Base-by-base conservation (phyloP, 2,113 vertebrate genomes). In the Opisthocomus hoazin region DNA sequence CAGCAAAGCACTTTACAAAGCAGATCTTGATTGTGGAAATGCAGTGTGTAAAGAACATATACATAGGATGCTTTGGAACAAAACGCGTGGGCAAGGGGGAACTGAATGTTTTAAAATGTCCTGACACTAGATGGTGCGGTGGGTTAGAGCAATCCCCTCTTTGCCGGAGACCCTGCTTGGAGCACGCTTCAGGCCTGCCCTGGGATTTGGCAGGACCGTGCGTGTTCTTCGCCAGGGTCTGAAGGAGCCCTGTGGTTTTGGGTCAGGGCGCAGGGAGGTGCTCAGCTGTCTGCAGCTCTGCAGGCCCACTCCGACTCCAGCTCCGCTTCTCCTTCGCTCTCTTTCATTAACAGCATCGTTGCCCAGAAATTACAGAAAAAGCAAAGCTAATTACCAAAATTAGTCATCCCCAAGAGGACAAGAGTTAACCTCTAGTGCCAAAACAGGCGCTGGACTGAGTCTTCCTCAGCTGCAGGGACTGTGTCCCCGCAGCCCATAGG, bases 51-150 rank as follows among this genome's bases (percentile, higher is more conserved):
- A 58, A 37, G 26, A 57, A 34, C 2, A 3, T 23, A 0, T 9
- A 0, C 12, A 34, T 18, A 23, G 53, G 41, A 51, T 1, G 32
- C 27, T 80, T 30, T 8, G 30, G 57, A 32, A 18, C 6, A 27
- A 13, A 6, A 24, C 2, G 0, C 1, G 1, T 3, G 26, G 17
- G 46, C 24, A 0, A 8, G 3, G 57, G 56, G 9, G 32, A 65
- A 4, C 5, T 0, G 27, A 4, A 34, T 87, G 96, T 71, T 89
- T 87, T 82, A 10, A 88, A 78, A 30, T 29, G 45, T 68, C 58
- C 88, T 64, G 88, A 66, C 97, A 71, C 96, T 97, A 97, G 97
- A 63, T 96, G 97, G 96, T 64, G 94, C 15, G 43, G 66, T 95
- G 86, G 74, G 68, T 87, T 61, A 96, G 83, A 78, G 32, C 23